Conservation (phyloP, 2,113 vertebrate genomes). For the Ailuropoda melanoleuca region DNA sequence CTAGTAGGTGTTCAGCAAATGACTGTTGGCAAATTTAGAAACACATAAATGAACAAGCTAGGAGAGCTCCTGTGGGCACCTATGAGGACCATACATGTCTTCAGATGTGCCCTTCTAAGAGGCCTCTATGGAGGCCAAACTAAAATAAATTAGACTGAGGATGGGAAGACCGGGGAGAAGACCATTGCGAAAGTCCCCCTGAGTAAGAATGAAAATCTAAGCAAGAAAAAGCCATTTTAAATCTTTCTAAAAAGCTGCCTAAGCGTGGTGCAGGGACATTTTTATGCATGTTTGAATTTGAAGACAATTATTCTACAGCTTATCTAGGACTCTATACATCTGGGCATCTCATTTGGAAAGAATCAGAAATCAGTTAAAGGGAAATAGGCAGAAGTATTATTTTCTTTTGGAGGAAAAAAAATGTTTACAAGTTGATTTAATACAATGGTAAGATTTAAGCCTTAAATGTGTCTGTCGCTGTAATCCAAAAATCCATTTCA, state of each 20-base stretch:
- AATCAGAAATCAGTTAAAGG: neutral
- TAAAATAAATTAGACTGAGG: neutral
- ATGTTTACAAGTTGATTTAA: neutral
- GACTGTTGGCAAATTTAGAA: neutral
- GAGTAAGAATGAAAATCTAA: neutral
- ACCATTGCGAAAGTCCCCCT: rapidly evolving
- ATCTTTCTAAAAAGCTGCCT: neutral
- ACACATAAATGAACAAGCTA: neutral
- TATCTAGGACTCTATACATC: neutral
- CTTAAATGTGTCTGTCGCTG: neutral
- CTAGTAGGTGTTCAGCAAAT: neutral
- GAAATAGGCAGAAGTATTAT: neutral
- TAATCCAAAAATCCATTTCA: neutral
- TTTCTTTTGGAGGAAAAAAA: neutral
- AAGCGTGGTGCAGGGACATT: neutral
- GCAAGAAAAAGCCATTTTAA: neutral
- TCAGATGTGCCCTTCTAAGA: neutral
- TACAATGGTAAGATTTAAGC: neutral
- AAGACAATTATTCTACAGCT: neutral
- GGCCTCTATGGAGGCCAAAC: neutral
- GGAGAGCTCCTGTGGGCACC: neutral
- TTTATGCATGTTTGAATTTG: neutral
- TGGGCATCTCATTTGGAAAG: neutral
- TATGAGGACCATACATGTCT: neutral
- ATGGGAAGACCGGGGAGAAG: neutral